A percentile compares a stretch with the other conserved stretches of the same genome.
Evolutionary conservation across 2,113 vertebrate genomes (phyloP).

Genomic region (Mustela lutreola): DNA sequence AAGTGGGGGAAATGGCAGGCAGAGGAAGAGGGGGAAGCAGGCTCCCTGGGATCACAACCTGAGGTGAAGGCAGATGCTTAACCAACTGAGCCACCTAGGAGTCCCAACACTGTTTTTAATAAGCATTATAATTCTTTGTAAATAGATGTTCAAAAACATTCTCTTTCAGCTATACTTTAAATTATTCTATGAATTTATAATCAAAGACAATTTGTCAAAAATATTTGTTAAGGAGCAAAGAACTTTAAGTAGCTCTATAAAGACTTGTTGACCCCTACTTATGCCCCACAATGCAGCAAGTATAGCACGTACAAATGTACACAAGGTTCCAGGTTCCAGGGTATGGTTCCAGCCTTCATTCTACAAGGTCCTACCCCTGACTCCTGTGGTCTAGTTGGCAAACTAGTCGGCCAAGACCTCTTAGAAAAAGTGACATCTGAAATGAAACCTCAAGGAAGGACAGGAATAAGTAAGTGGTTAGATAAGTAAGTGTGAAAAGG

Average conservation of each 20-base stretch:
- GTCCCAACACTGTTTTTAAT: neutral
- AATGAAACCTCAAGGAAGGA: conserved; percentile 1
- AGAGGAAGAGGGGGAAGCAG: too few relatives aligned
- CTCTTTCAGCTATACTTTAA: neutral
- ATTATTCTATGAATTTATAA: conserved; percentile 6
- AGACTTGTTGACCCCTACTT: neutral
- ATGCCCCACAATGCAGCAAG: neutral
- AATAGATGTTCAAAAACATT: neutral
- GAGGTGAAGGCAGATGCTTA: neutral
- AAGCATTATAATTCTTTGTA: neutral
- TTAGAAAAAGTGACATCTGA: conserved; percentile 27
- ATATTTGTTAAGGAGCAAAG: neutral
- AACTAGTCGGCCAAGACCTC: neutral
- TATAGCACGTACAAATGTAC: neutral
- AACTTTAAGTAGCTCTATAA: neutral
- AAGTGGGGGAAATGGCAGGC: too few relatives aligned
- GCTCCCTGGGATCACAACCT: too few relatives aligned
- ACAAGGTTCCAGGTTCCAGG: neutral
- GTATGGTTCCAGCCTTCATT: neutral
- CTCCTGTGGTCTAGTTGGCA: neutral
- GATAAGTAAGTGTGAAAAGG: neutral
- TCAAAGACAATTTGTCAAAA: neutral
- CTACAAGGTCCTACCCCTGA: neutral
- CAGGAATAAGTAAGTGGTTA: neutral
- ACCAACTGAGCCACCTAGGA: neutral